Base-by-base conservation (phyloP, 2,888 invertebrate species). In the Sinhomidia bicolor region DNA sequence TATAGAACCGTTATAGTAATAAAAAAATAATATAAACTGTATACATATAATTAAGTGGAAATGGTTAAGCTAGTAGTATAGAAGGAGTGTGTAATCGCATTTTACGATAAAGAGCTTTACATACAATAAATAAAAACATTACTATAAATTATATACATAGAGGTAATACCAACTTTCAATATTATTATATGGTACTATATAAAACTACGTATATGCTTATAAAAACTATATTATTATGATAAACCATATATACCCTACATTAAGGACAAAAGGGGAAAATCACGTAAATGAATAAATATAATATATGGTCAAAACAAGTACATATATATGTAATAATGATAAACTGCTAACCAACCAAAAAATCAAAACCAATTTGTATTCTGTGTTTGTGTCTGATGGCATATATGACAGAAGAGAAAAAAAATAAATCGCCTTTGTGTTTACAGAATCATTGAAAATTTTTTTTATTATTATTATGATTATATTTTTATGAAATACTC, bases 101-200 rank as follows among this genome's bases (percentile, higher is more conserved):
- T 80, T 89, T 74, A 89, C 85, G 32, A 81, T 89, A 89, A 80
- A 89, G 89, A 89, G 89, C 89, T 89, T 85, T 84, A 80, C 54
- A 68, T 68, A 71, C 51, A 68, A 85, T 65, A 78, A 29, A 47
- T 23, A 9, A 65, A 29, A 81, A 47, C 17, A 78, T 65, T 76
- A 36, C 51, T 14, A 51, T 81, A 47, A 44, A 62, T 17, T 71
- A 26, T 17, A 80, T 71, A 47, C 36, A 47, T 23, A 76, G 26
- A 47, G 9, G 44, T 74, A 12, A 62, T 23, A 62, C 57, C 44
- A 57, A 47, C 47, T 54, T 54, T 78, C 54, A 65, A 5, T 36
- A 36, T 36, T 36, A 36, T 36, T 36, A 36, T 47, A 62, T 29
- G 26, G 32, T 26, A 54, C 32, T 36, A 44, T 76, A 41, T 71